phyloP scores from a whole-genome alignment of 1,140 invertebrate species.

The Drosophila tristis region DNA sequence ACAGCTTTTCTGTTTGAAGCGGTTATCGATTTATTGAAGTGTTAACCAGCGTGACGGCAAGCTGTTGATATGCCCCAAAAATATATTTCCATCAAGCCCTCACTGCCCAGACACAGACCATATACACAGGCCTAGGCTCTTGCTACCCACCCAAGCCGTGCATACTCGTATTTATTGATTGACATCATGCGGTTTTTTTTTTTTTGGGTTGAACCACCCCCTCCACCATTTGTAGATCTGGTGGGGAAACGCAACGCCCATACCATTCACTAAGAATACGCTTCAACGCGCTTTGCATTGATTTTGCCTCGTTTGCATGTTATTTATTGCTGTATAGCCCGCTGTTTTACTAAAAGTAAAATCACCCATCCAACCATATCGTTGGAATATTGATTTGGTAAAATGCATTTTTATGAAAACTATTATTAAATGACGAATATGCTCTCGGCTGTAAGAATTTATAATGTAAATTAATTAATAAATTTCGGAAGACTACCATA shows the following conservation, averaged over 20 bases:
- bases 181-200: constrained; percentile 64
- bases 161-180: constrained; percentile 51
- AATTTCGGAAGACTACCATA: constrained; percentile 5
- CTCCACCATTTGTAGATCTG: not conserved
- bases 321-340: constrained; percentile 74
- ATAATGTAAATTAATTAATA: constrained; percentile 67
- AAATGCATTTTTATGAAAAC: constrained; percentile 56
- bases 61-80: constrained; percentile 65
- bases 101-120: not conserved
- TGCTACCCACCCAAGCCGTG: constrained; percentile 10
- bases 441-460: constrained; percentile 60
- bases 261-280: constrained; percentile 64
- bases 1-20: constrained; percentile 78
- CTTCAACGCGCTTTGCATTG: constrained; percentile 77
- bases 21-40: constrained; percentile 81
- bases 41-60: constrained; percentile 76
- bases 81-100: constrained; percentile 32
- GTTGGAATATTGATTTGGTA: constrained; percentile 66
- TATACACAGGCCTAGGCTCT: not conserved
- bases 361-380: constrained; percentile 3
- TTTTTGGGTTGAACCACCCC: constrained; percentile 45
- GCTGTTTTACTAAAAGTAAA: constrained; percentile 24
- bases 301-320: constrained; percentile 73
- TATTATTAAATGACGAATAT: constrained; percentile 68
- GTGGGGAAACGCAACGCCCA: not conserved